A percentile compares a stretch with the other conserved stretches of the same genome.
These are phyloP conservation scores for Aricia artaxerxes DNA, from an alignment of 2,888 invertebrate species.

Conservation along the genomic window DNA sequence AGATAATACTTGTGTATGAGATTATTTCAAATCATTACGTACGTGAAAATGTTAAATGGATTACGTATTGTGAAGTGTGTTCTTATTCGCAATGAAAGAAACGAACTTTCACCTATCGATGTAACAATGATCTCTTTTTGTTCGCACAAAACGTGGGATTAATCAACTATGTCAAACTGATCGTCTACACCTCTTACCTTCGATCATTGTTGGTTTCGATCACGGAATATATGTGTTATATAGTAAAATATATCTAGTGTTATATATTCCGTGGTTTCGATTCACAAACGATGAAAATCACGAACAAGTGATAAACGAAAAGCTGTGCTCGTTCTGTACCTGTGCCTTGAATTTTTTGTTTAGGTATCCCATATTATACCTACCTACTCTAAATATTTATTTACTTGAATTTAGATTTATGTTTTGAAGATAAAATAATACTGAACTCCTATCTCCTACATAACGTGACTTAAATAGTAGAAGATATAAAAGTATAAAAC, in stretches of 20 bases:
- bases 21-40: constrained; percentile 25
- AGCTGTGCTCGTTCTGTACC: neutral
- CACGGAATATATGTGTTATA: too few species aligned
- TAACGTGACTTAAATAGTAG: too few species aligned
- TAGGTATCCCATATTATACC: too few species aligned
- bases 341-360: too few species aligned
- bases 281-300: too few species aligned
- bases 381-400: too few species aligned
- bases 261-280: too few species aligned
- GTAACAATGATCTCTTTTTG: constrained; percentile 53
- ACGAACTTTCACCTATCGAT: constrained; percentile 71
- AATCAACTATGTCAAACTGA: constrained; percentile 51
- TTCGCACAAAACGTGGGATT: constrained; percentile 51
- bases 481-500: too few species aligned
- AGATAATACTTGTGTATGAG: neutral
- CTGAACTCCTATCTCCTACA: too few species aligned
- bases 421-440: too few species aligned
- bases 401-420: too few species aligned
- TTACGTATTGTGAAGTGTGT: constrained; percentile 33
- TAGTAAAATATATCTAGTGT: too few species aligned
- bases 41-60: constrained; percentile 31
- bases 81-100: constrained; percentile 38
- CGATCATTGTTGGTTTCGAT: neutral
- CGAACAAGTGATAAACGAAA: neutral
- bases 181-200: neutral